Evolutionary conservation across 2,797 vertebrate genomes (phyloP), one percentile per base, ranked within the genome.

Genomic region (Squalus acanthias): DNA sequence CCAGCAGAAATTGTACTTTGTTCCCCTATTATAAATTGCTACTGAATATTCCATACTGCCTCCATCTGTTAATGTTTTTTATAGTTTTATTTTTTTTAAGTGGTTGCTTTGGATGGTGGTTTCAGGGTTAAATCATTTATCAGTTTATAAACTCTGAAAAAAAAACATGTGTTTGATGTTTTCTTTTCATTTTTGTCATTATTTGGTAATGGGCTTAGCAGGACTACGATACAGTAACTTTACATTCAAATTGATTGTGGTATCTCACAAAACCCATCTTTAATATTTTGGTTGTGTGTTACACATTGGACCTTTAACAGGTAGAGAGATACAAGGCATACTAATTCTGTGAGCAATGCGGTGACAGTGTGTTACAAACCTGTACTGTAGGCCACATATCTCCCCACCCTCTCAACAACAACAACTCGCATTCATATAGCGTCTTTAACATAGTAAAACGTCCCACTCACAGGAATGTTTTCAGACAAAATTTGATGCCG

Each of bases 391-490:
- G 8, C n/a, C 20, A 65, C 60, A 92, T 39, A 65, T 22, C 10
- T 33, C 60, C 89, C 89, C 89, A 69, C n/a, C 91, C 57, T 93
- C 65, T 93, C 65, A 9, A n/a, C 91, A n/a, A 69, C 82, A 85
- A 85, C 82, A 91, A 15, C 29, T 17, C 15, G 20, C n/a, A 24
- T 46, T 69, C 24, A 53, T 26, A 65, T 4, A 10, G 91, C 65
- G 22, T 12, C 57, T 63, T 13, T 63, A 91, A 63, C 33, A 33
- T 63, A 15, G 26, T 91, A 60, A 63, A 63, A 17, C 57, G 3
- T 39, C 10, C 15, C 29, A 63, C n/a, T 91, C 6, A 87, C 22
- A 50, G 82, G 9, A 60, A 13, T 53, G 63, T 33, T 85, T 50
- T 50, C 82, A 24, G 82, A 24, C 39, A 85, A 50, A 85, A 85